Evolutionary conservation across 2,797 vertebrate genomes (phyloP).

Genomic region (Erethizon dorsatum): DNA sequence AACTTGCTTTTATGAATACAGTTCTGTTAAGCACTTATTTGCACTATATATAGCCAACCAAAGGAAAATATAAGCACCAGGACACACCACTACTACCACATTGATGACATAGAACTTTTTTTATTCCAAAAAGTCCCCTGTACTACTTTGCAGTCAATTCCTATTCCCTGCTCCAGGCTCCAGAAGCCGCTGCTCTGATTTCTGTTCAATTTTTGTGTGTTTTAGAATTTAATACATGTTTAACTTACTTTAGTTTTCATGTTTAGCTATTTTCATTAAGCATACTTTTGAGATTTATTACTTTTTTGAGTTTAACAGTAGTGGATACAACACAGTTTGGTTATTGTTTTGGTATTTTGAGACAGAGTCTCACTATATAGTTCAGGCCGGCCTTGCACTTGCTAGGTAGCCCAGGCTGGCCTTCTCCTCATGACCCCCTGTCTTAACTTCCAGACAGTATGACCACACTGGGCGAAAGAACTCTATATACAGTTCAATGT

Average conservation of each 20-base stretch:
- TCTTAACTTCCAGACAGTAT: not conserved
- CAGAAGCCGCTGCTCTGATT: not conserved
- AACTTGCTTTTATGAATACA: not conserved
- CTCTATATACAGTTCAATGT: not conserved
- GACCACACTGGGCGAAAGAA: not conserved
- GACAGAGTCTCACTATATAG: not conserved
- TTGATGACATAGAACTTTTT: not conserved
- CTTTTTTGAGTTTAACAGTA: not conserved
- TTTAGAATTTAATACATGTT: not conserved
- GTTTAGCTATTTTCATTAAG: not conserved
- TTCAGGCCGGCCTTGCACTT: not conserved
- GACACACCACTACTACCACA: not conserved
- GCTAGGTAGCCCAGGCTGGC: not conserved
- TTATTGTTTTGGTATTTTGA: not conserved
- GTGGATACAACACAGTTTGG: not conserved
- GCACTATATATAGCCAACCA: not conserved
- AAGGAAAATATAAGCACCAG: not conserved
- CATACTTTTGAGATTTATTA: not conserved
- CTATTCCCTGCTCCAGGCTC: rapidly evolving
- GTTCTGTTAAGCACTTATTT: not conserved
- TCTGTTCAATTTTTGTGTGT: not conserved
- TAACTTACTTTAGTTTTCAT: not conserved
- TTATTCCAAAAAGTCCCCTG: not conserved
- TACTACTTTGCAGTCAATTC: not conserved
- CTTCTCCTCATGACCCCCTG: not conserved